Conservation (phyloP, 2,888 invertebrate genomes). For the Conchocele bisecta region DNA sequence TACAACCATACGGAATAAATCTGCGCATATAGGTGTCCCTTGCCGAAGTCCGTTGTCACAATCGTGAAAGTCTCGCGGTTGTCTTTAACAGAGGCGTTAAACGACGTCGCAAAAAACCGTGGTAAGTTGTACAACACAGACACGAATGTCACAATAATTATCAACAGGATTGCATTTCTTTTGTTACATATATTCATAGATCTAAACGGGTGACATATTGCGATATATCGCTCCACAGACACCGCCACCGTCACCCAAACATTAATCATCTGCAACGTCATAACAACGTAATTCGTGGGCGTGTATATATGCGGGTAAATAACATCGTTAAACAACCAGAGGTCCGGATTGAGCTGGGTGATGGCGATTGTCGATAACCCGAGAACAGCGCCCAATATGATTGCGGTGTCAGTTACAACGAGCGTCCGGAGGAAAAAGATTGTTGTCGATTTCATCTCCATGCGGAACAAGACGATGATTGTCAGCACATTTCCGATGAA, state of each 20-base stretch:
- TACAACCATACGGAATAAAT: conserved; percentile 65
- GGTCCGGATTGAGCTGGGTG: conserved; percentile 58
- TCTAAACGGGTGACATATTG: conserved; percentile 79
- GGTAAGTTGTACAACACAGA: conserved; percentile 77
- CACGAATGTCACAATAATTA: conserved; percentile 62
- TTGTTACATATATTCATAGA: conserved; percentile 72
- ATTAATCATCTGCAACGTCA: conserved; percentile 77
- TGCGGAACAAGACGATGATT: conserved; percentile 77
- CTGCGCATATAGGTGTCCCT: conserved; percentile 52
- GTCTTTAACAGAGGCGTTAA: neutral
- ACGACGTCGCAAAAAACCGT: conserved; percentile 68
- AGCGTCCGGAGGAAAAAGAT: conserved; percentile 74
- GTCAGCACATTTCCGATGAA: conserved; percentile 77
- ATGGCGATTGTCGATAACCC: conserved; percentile 66
- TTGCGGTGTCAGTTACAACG: conserved; percentile 75
- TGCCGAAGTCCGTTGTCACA: conserved; percentile 60
- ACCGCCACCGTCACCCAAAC: conserved; percentile 80
- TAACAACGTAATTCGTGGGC: conserved; percentile 73
- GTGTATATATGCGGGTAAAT: conserved; percentile 76
- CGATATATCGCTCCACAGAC: conserved; percentile 78
- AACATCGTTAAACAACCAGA: conserved; percentile 66
- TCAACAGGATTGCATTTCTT: conserved; percentile 69
- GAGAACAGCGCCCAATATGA: conserved; percentile 61
- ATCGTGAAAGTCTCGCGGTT: conserved; percentile 34
- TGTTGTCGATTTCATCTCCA: conserved; percentile 78